Evolutionary conservation across 2,113 vertebrate species (phyloP), one percentile per base, ranked within the genome.

Genomic region (Oxyruncus cristatus): DNA sequence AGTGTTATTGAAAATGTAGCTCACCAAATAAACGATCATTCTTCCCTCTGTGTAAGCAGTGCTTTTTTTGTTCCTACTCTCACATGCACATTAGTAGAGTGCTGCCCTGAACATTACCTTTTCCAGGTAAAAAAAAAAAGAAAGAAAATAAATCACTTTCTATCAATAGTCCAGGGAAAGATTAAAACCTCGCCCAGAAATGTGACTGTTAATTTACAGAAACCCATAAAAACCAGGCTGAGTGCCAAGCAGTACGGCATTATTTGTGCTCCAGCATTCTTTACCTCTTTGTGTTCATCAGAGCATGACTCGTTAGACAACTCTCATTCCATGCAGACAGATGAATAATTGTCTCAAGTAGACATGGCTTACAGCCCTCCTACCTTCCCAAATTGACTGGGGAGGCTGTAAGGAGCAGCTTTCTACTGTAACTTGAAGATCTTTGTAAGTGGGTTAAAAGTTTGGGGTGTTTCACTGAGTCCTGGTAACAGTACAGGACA

Each of bases 141-240:
- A 88, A 93, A 89, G 85, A 67, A 91, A 81, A 94, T 96, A 95
- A 97, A 96, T 97, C 95, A 93, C 90, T 75, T 89, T 88, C 96
- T 63, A 96, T 94, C 95, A 78, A 73, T 88, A 88, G 94, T 73
- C 87, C 41, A 93, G 50, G 49, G 71, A 95, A 93, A 97, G 80
- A 89, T 94, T 89, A 93, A 91, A 94, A 84, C 97, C 96, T 96
- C 78, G 7, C 97, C 97, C 89, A 83, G 83, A 96, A 97, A 96
- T 35, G 91, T 88, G 92, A 95, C 42, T 85, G 95, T 80, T 95
- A 90, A 83, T 94, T 97, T 92, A 92, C 88, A 95, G 93, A 97
- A 96, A 94, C 87, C 95, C 95, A 84, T 96, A 91, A 96, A 96
- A 92, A 28, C 76, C 80, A 85, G 98, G 97, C 95, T 28, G 37